Conservation (phyloP, 2,113 vertebrate species). For the Cyprinodon variegatus region DNA sequence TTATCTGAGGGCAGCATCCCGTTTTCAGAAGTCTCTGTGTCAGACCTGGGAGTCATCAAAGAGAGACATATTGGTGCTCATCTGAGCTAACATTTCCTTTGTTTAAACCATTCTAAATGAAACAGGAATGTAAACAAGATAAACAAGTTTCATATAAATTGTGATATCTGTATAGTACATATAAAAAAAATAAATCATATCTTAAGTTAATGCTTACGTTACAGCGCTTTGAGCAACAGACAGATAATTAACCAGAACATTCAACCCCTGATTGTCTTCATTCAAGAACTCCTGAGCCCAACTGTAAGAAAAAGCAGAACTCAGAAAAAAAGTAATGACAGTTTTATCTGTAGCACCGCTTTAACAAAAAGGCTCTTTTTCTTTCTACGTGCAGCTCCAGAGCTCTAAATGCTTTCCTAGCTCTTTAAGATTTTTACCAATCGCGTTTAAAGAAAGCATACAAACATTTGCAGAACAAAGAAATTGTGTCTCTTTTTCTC, state of each 20-base stretch:
- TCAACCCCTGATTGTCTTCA: conserved; percentile 90
- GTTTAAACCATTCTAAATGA: not conserved
- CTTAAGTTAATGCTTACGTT: conserved; percentile 72
- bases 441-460: not conserved
- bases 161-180: not conserved
- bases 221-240: conserved; percentile 87
- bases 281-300: conserved; percentile 92
- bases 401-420: too few species aligned
- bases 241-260: conserved; percentile 92
- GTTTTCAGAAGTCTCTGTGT: conserved; percentile 83
- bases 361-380: not conserved
- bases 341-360: not conserved
- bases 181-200: not conserved
- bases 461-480: not conserved
- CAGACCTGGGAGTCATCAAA: conserved; percentile 75
- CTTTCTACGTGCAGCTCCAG: too few species aligned
- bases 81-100: not conserved
- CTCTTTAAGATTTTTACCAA: not conserved
- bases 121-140: not conserved
- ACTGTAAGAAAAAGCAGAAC: conserved; percentile 49
- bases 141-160: not conserved
- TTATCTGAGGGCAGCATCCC: conserved; percentile 76
- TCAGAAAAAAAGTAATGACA: not conserved
- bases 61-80: not conserved
- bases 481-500: not conserved